Base-by-base conservation (phyloP, 2,113 vertebrate species). In the Dasyornis broadbenti region DNA sequence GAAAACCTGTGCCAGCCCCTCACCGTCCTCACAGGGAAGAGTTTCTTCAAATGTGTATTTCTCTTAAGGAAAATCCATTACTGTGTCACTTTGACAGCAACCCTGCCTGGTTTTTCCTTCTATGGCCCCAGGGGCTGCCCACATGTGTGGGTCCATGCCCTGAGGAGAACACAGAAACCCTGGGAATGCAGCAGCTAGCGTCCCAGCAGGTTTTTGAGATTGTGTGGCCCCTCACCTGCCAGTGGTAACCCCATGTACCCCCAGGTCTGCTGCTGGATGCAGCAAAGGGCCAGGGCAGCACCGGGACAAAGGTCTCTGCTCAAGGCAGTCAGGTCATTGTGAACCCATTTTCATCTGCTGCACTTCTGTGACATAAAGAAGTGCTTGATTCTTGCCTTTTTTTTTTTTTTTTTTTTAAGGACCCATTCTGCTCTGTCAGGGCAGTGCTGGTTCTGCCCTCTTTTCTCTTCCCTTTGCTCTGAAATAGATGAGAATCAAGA, bases 141-240 rank as follows among this genome's bases (percentile, higher is more conserved):
- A 10, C 0, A 0, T 9, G 1, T 6, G 6, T 24, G 53, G 10
- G 9, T 59, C 28, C 65, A 37, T 0, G 5, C 8, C 20, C 15
- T 9, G 4, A 31, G 11, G 12, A 49, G 16, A n/a, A 30, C 16
- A 50, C 7, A 45, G 54, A 37, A 53, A 6, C 3, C 26, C 21
- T 35, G 20, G 15, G 26, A 30, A 76, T 4, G 13, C 30, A 82
- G 54, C 21, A 57, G 40, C 16, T 22, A 40, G 20, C 10, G 6
- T n/a, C 16, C 5, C 6, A 0, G n/a, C 7, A 40, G 22, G 14
- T 37, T 66, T 89, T 21, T 1, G 2, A 47, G n/a, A 15, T 27
- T 1, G 0, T 22, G 42, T 66, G 71, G 7, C 45, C 33, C 27
- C 37, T 63, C 30, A 7, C 9, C 33, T 45, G 9, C 8, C 20